Percentiles rank a stretch among this genome's conserved stretches.
Conservation (phyloP, 1,140 invertebrate species). For the Brachionus koreanus region DNA sequence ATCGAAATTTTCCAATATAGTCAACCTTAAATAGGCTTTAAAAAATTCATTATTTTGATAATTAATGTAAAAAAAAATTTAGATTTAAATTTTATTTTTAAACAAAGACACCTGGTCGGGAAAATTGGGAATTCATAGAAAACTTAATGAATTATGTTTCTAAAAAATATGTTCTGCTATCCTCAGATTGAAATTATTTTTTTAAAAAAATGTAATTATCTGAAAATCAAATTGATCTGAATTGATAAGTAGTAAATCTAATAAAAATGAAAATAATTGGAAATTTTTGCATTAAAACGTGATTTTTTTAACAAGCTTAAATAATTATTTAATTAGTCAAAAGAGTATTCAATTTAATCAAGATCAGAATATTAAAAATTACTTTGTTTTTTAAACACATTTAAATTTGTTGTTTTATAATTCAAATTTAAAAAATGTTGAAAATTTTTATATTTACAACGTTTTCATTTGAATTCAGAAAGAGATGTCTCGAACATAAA, state of each 20-base stretch:
- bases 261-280: not conserved
- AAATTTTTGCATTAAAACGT: not conserved
- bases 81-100: not conserved
- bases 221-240: not conserved
- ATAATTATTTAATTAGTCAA: not conserved
- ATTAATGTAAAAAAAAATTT: not conserved
- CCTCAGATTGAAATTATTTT: not conserved
- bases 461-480: no score
- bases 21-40: not conserved
- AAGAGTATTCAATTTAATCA: no score
- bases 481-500: no score
- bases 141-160: not conserved
- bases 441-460: no score
- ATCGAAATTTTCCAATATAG: not conserved
- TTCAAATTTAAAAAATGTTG: no score
- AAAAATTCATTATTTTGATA: not conserved
- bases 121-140: not conserved
- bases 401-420: no score
- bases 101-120: not conserved
- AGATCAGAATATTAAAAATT: no score
- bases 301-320: not conserved
- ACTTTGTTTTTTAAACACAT: no score
- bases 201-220: not conserved
- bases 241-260: not conserved
- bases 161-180: not conserved